Conservation (phyloP, 1,140 invertebrate genomes). For the Monochamus saltuarius region DNA sequence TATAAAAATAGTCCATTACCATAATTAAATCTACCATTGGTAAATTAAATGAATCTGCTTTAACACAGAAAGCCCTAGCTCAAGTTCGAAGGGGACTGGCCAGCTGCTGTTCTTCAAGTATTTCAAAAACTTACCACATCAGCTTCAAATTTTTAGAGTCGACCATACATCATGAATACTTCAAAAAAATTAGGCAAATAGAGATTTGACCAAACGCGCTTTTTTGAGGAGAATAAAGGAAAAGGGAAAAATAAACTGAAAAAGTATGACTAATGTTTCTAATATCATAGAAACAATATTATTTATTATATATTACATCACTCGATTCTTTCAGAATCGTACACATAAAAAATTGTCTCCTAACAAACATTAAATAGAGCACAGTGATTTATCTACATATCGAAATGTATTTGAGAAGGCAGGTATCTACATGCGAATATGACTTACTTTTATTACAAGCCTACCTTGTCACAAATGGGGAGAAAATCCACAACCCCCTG, state of each 20-base stretch:
- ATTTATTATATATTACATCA: slow-evolving; percentile 52
- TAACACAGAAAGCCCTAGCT: too few species aligned
- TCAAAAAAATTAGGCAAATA: too few species aligned
- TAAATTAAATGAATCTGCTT: too few species aligned
- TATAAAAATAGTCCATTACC: too few species aligned
- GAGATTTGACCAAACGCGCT: too few species aligned
- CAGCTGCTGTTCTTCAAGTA: too few species aligned
- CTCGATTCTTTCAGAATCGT: slow-evolving; percentile 52
- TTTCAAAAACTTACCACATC: too few species aligned
- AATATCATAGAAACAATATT: slow-evolving; percentile 52
- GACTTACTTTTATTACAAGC: slow-evolving; percentile 34
- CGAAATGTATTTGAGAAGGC: slow-evolving; percentile 43
- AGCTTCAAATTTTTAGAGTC: too few species aligned
- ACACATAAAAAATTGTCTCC: slow-evolving; percentile 54
- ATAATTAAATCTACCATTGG: too few species aligned
- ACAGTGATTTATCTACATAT: slow-evolving; percentile 52
- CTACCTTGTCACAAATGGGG: slow-evolving; percentile 29
- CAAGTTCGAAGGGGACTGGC: too few species aligned
- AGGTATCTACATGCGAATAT: slow-evolving; percentile 44
- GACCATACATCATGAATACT: too few species aligned
- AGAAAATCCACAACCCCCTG: slow-evolving; percentile 12
- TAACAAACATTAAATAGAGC: slow-evolving; percentile 52
- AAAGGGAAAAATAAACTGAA: slow-evolving; percentile 14
- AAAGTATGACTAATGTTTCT: slow-evolving; percentile 52
- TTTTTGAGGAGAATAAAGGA: background rate